Conservation (phyloP, 2,113 vertebrate species). For the Scatophagus argus region DNA sequence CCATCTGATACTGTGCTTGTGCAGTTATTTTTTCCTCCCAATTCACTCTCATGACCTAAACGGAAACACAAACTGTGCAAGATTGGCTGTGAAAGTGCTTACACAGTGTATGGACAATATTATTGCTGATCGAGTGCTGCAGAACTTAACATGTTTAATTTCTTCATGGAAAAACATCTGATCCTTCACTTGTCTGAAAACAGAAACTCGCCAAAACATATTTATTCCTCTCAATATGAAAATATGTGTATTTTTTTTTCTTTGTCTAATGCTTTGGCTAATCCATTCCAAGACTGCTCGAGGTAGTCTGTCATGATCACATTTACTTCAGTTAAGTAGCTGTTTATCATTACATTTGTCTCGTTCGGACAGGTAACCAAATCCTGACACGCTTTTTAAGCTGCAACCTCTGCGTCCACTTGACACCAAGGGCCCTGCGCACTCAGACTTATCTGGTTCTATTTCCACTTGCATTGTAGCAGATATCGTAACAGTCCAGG, state of each 20-base stretch:
- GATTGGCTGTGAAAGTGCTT: conserved; percentile 52
- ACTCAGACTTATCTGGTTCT: conserved; percentile 62
- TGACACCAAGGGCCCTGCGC: conserved; percentile 76
- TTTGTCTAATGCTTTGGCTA: conserved; percentile 5
- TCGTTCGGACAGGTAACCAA: conserved; percentile 77
- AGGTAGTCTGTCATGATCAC: conserved; percentile 17
- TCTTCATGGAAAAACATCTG: conserved; percentile 25
- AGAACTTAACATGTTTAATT: conserved; percentile 30
- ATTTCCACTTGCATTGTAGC: conserved; percentile 72
- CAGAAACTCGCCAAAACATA: neutral
- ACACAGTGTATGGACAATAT: conserved; percentile 19
- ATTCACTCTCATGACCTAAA: conserved; percentile 44
- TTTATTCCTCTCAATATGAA: neutral
- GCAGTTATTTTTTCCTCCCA: conserved; percentile 23
- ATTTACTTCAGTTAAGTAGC: conserved; percentile 47
- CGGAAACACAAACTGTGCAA: conserved; percentile 55
- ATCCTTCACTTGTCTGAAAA: conserved; percentile 2
- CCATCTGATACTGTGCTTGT: conserved; percentile 67
- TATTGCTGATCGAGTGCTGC: conserved; percentile 54
- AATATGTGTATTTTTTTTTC: neutral
- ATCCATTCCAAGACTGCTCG: neutral
- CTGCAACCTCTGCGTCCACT: conserved; percentile 73
- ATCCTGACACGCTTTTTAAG: conserved; percentile 70
- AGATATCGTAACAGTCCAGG: conserved; percentile 59
- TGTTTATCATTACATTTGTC: conserved; percentile 72